Evolutionary conservation across 2,113 vertebrate species (phyloP), one percentile per base, ranked within the genome.

Genomic region (Sciurus niger): DNA sequence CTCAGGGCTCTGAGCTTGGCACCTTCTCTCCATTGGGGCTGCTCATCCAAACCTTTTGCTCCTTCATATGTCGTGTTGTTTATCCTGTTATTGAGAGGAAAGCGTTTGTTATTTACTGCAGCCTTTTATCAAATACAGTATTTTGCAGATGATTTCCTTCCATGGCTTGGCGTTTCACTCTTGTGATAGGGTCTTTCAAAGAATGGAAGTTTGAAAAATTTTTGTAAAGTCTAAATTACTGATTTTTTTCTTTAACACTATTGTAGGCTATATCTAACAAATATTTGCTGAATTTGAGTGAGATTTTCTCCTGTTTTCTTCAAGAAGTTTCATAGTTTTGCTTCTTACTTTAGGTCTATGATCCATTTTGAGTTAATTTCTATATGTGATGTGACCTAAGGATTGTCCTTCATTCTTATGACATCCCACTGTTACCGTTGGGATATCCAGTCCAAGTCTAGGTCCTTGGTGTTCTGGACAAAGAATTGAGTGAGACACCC

Each of bases 321-420:
- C 48, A 68, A 22, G 24, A 16, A 1, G 16, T 22, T 14, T 67
- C 10, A 25, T 1, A 8, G 32, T 24, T 6, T 32, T 17, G 0
- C 7, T 12, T 32, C 48, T 24, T 24, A 14, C 22, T 0, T 32
- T 2, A 32, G 24, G 48, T 6, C 24, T 22, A 2, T 3, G 28
- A 24, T 34, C n/a, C 46, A 3, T 58, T 58, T 46, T 6, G 37
- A 12, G 4, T 7, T 32, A 18, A 17, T 24, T 53, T 70, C 24
- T 37, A 7, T 14, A 20, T 5, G 18, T 7, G 3, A 2, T 4
- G 7, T 22, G n/a, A 43, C n/a, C 43, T 20, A 17, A 84, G 32
- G 2, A 6, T 12, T 8, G 24, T 1, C 16, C 40, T 16, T 63
- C 25, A 4, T 1, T 37, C 7, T 43, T 37, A 58, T 0, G 58